These are phyloP conservation scores for Blastobasis lacticolella DNA, from an alignment of 2,888 invertebrate genomes.

Conservation along the genomic window DNA sequence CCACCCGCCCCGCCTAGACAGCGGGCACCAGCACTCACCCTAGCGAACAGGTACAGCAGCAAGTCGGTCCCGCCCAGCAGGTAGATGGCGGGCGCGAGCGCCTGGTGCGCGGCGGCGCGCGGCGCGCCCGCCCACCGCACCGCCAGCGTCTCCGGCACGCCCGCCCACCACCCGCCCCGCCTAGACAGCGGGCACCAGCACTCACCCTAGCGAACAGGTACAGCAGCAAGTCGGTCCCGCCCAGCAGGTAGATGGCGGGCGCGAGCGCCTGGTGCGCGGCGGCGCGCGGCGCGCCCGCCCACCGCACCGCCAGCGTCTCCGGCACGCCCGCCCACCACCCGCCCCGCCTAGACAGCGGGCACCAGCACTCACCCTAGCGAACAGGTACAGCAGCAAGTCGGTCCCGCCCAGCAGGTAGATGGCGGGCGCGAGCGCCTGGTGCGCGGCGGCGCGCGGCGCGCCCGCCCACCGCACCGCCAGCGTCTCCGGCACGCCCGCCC, in stretches of 20 bases:
- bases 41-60: conserved; percentile 79
- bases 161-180: conserved; percentile 15
- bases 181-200: not conserved
- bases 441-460: conserved; percentile 45
- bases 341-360: conserved; percentile 4
- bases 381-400: conserved; percentile 77
- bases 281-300: conserved; percentile 38
- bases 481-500: conserved; percentile 36
- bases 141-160: not conserved
- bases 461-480: conserved; percentile 46
- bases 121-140: conserved; percentile 32
- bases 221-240: conserved; percentile 78
- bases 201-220: conserved; percentile 79
- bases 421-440: conserved; percentile 71
- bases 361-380: conserved; percentile 76
- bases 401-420: conserved; percentile 76
- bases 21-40: conserved; percentile 49
- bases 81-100: conserved; percentile 70
- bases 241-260: conserved; percentile 72
- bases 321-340: conserved; percentile 12
- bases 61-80: conserved; percentile 78
- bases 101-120: conserved; percentile 59
- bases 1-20: conserved; percentile 9
- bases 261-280: conserved; percentile 68
- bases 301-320: conserved; percentile 8